Evolutionary conservation across 2,113 vertebrate species (phyloP).

Genomic region (Gallinago paraguaiae): DNA sequence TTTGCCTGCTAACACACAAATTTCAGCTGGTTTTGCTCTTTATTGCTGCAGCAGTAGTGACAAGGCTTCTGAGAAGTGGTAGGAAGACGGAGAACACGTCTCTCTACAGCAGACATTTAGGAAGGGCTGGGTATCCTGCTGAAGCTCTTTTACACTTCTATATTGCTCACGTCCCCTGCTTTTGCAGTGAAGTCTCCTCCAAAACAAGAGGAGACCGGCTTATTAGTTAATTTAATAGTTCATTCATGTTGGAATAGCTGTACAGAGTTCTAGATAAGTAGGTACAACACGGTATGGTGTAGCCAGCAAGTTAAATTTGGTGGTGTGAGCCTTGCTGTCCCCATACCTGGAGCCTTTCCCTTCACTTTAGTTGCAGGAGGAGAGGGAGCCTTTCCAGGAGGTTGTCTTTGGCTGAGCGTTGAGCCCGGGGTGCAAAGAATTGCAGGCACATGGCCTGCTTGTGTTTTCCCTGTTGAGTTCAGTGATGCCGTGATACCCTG

Average conservation of each 20-base stretch:
- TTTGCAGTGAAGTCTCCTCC: not conserved
- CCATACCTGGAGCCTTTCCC: not conserved
- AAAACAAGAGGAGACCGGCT: not conserved
- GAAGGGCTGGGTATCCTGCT: not conserved
- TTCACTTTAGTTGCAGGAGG: not conserved
- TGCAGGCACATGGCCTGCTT: not conserved
- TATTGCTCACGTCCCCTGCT: not conserved
- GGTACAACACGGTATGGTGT: not conserved
- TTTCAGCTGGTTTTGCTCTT: conserved; percentile 9
- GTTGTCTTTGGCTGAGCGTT: not conserved
- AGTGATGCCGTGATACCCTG: not conserved
- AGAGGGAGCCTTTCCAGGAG: not conserved
- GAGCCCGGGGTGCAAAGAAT: not conserved
- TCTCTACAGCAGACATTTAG: not conserved
- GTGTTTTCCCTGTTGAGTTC: not conserved
- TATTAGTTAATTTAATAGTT: not conserved
- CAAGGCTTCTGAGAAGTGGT: not conserved
- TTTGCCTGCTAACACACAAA: conserved; percentile 16
- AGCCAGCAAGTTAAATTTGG: not conserved
- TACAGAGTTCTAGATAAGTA: not conserved
- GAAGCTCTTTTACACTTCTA: not conserved
- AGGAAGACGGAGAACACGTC: not conserved
- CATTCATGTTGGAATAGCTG: not conserved
- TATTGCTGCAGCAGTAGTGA: not conserved
- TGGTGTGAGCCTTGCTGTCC: not conserved